phyloP scores from a whole-genome alignment of 1,140 invertebrate species.

The Calosoma granatense region DNA sequence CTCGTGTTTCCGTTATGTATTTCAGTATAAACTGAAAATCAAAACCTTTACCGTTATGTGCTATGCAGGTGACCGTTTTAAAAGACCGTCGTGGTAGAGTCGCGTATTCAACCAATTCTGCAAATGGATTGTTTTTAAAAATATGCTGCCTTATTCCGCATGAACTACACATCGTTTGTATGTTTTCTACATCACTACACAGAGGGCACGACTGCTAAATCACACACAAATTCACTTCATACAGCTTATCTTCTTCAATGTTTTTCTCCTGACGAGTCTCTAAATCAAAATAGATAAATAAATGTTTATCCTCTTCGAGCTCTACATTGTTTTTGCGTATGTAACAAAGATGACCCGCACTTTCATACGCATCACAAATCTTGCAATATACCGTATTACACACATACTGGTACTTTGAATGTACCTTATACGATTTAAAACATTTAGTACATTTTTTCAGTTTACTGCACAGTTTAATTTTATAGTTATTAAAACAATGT shows the following conservation, averaged over 20 bases:
- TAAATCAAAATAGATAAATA: neutral
- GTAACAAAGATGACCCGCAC: neutral
- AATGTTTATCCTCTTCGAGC: neutral
- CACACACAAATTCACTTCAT: neutral
- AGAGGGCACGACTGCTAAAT: neutral
- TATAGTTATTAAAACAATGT: neutral
- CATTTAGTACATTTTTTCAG: neutral
- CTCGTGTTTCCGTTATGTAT: neutral
- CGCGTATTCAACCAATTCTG: neutral
- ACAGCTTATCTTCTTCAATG: neutral
- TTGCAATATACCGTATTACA: neutral
- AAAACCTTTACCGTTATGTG: neutral
- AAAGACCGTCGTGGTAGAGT: neutral
- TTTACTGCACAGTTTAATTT: neutral
- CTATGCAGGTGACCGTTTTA: neutral
- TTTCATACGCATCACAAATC: neutral
- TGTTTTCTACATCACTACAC: neutral
- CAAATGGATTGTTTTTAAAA: neutral
- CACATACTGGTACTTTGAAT: neutral
- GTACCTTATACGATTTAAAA: neutral
- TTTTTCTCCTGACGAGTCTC: neutral
- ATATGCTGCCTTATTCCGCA: neutral
- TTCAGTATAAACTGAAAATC: neutral
- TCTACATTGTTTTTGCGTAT: neutral
- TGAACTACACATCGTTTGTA: neutral